These are phyloP conservation scores for Tapera naevia DNA, from an alignment of 2,797 vertebrate genomes.

Conservation along the genomic window DNA sequence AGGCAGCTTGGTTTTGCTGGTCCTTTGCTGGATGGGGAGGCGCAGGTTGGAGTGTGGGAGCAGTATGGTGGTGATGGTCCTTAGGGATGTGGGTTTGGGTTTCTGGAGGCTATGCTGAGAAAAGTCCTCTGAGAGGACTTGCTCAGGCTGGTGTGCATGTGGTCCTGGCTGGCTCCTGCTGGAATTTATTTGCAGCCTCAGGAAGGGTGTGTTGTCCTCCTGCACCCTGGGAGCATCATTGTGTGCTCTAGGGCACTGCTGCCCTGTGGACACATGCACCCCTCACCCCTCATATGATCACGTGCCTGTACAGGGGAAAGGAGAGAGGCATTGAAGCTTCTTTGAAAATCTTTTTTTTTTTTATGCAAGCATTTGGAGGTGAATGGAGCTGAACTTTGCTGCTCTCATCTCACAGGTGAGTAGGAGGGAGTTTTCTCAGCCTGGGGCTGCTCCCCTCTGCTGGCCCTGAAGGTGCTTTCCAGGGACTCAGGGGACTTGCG, in stretches of 20 bases:
- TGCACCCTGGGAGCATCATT: background rate
- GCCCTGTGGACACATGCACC: accelerated
- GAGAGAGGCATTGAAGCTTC: background rate
- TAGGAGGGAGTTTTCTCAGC: background rate
- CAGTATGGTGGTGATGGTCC: background rate
- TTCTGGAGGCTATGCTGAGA: background rate
- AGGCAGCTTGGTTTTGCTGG: background rate
- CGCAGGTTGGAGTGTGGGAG: background rate
- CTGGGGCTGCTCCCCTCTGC: background rate
- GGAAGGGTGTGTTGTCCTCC: background rate
- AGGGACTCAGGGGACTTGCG: accelerated
- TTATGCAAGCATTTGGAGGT: background rate
- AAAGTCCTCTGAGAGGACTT: background rate
- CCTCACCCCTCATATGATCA: background rate
- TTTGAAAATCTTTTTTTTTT: background rate
- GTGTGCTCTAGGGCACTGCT: background rate
- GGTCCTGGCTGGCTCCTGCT: background rate
- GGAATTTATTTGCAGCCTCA: background rate
- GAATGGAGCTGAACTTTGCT: background rate
- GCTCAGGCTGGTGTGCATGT: background rate
- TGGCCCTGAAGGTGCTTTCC: background rate
- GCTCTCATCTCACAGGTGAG: background rate
- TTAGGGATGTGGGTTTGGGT: background rate
- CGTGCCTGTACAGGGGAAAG: accelerated
- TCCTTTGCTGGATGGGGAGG: background rate